Evolutionary conservation across 2,797 vertebrate species (phyloP), one percentile per base, ranked within the genome.

Genomic region (Periparus ater): DNA sequence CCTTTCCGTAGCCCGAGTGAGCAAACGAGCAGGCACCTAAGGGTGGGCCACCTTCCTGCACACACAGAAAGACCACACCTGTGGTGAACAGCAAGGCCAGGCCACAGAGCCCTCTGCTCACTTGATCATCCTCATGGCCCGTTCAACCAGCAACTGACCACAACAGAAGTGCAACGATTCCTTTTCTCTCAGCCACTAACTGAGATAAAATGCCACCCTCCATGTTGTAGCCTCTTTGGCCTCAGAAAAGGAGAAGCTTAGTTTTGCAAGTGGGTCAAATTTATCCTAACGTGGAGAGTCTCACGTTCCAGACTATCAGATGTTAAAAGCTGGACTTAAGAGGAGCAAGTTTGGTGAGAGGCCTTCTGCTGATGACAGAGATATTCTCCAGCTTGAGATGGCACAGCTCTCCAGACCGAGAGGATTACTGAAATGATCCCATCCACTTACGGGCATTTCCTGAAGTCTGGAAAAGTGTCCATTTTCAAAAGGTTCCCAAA

Each of bases 331-430:
- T 51, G 65, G 57, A 67, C 1, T 2, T 6, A 85, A 40, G 75
- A 72, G 58, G 30, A 88, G 65, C 0, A 12, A 40, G 92, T 92
- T 23, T 62, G 44, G 42, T 80, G 53, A 61, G 80, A 91, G 75
- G 65, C 50, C 50, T 70, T 78, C 80, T 88, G 85, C 75, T 89
- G 72, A 77, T 58, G 47, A 84, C 62, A 89, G 81, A 92, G 84
- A 83, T 66, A 81, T 29, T 75, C 58, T 71, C 26, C 45, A 63
- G 50, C 63, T 76, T 89, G 7, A 4, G 53, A 34, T 17, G 6
- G 75, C 66, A 81, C 29, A 6, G 19, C 26, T 60, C 29, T 58
- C 76, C 32, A 70, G n/a, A 53, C 40, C 7, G 8, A 80, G 55
- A 75, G n/a, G 66, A 85, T 92, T 78, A 36, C 2, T 83, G 44